Evolutionary conservation across 1,140 invertebrate species (phyloP).

Genomic region (Diorhabda elongata): DNA sequence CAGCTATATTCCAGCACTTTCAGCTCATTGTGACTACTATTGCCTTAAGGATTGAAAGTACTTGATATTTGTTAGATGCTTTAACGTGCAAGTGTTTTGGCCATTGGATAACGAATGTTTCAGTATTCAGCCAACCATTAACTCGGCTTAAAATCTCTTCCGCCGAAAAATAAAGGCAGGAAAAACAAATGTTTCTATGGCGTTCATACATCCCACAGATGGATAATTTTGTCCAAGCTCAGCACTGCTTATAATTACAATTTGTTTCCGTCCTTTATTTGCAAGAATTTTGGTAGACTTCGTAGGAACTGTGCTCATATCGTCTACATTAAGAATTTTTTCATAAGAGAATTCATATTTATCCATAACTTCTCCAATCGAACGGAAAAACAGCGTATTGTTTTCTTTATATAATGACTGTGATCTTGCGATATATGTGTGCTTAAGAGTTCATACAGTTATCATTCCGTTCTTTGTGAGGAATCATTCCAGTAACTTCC

Average conservation of each 20-base stretch:
- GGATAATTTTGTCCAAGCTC: neutral
- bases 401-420: neutral
- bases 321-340: neutral
- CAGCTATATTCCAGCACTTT: neutral
- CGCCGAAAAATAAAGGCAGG: neutral
- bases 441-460: neutral
- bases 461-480: neutral
- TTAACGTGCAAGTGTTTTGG: neutral
- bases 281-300: too few species aligned
- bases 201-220: neutral
- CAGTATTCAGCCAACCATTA: neutral
- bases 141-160: neutral
- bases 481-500: neutral
- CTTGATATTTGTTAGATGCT: neutral
- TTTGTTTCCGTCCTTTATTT: neutral
- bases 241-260: neutral
- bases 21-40: neutral
- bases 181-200: neutral
- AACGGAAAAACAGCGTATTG: neutral
- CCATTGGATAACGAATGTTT: neutral
- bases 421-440: neutral
- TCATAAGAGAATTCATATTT: neutral
- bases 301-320: neutral
- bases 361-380: neutral
- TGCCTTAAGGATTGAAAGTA: neutral